Base-by-base conservation (phyloP, 2,888 invertebrate species). In the Ypsolopha scabrella region DNA sequence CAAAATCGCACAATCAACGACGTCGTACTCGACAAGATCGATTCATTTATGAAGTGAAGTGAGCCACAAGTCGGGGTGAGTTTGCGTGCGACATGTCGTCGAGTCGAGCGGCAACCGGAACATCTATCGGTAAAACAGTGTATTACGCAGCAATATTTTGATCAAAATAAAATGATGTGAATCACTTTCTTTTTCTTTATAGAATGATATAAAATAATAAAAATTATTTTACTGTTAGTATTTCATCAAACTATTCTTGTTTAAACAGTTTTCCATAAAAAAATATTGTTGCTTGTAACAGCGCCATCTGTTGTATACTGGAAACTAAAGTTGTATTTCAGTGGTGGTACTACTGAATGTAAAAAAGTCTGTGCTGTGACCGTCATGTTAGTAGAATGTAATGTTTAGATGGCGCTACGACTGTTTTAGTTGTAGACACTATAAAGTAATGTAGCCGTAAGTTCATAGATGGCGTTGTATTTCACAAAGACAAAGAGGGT, bases 21-120 rank as follows among this genome's bases (percentile, higher is more conserved):
- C 78, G 81, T 76, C 77, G 75, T 7, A 11, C 1, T 43, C 41
- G 67, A 73, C 82, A 77, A 82, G 77, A 87, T 85, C 85, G 86
- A 86, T 80, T 24, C 82, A 80, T 83, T 72, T 80, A 79, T 67
- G 60, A 67, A 75, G 71, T 82, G 85, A 86, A 86, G 85, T 80
- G 79, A 62, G 81, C 63, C 58, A 56, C 70, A 70, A 54, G 66
- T 58, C 60, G 65, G 60, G 24, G 24, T 24, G 67, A 70, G 68
- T 74, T 78, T 72, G 77, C 73, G 75, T 72, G 77, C 73, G 80
- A 79, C 79, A 80, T 75, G 72, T 76, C 70, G 75, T 59, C 65
- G 68, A 79, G 75, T 59, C 65, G 68, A 79, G 80, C 79, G 80
- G 74, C 70, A 80, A 83, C 76, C 83, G 86, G 83, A 85, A 79